Base-by-base conservation (phyloP, 2,888 invertebrate genomes). In the Meandrusa payeni region DNA sequence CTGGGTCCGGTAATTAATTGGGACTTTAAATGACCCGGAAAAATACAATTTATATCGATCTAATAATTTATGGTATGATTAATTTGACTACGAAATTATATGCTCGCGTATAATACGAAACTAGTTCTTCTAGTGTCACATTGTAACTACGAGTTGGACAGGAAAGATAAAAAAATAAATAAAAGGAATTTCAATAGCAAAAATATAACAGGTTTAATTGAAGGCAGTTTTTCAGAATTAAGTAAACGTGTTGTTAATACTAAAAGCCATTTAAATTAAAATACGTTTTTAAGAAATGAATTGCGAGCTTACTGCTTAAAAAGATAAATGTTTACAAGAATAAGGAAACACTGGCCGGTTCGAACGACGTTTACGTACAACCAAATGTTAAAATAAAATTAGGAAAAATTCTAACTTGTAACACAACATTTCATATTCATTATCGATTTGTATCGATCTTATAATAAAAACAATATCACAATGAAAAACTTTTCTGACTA, bases 1-100 rank as follows among this genome's bases (percentile, higher is more conserved):
- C 41, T 26, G 34, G 36, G 36, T 37, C 23, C 13, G n/a, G 5
- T 42, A 37, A 37, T 42, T 43, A 43, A 19, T 26, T 28, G 29
- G 13, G 29, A 31, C 7, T 38, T 19, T 38, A 37, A 43, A 31
- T 38, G 32, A 43, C 43, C 38, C 31, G 38, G 38, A 44, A 44
- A 37, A 13, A 11, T 4, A 17, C 24, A 36, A 38, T 38, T 44
- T 44, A 33, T 38, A 27, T 20, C 22, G 12, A 32, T 38, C 20
- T 3, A 15, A 23, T 37, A 26, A 32, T 38, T 31, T 43, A 36
- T 42, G 19, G 24, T 32, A 17, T 26, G 32, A 38, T 38, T 27
- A 38, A 44, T 32, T 44, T 38, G 38, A 20, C 38, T 38, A 38
- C 22, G 15, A 28, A 24, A 32, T 19, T 32, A 12, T 12, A 31